Base-by-base conservation (phyloP, 1,140 invertebrate species). In the Drosophila tropicalis region DNA sequence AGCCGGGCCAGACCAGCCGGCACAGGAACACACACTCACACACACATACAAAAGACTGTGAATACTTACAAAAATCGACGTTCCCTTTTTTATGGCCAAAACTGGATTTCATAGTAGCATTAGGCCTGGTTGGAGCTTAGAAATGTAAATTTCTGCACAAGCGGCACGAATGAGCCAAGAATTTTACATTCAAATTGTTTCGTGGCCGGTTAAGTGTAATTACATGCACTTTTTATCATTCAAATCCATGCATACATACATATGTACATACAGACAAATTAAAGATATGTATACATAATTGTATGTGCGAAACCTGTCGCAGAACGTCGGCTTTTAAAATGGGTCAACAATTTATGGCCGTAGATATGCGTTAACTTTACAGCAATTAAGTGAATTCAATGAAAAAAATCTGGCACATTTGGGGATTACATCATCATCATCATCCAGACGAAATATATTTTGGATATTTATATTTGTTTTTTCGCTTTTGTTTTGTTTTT, bases 51-150 rank as follows among this genome's bases (percentile, higher is more conserved):
- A 25, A 25, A 25, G 22, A 25, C 22, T 25, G 22, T 25, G 22
- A 25, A 25, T 25, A 3, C 22, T 25, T 4, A 29, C 62, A 51
- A 40, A 47, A 51, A 51, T 25, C 77, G 81, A 87, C 83, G 84
- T 86, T 86, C 83, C 83, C 82, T 86, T 85, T 84, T 81, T 86
- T 86, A 87, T 86, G 79, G 76, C 83, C 82, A 87, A 86, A 86
- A 86, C 82, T 86, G 82, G 82, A 87, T 87, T 86, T 67, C 74
- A 77, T 65, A 82, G 69, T 67, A 81, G 47, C 32, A 56, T 78
- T 67, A 41, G 67, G 56, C 32, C 32, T 62, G 25, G 41, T 29
- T 81, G 68, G 57, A 62, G 82, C 79, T 86, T 87, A 87, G 79
- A 86, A 51, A 87, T 87, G 76, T 82, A 71, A 82, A 76, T 68